Conservation (phyloP, 2,797 vertebrate species). For the Staurois parvus region DNA sequence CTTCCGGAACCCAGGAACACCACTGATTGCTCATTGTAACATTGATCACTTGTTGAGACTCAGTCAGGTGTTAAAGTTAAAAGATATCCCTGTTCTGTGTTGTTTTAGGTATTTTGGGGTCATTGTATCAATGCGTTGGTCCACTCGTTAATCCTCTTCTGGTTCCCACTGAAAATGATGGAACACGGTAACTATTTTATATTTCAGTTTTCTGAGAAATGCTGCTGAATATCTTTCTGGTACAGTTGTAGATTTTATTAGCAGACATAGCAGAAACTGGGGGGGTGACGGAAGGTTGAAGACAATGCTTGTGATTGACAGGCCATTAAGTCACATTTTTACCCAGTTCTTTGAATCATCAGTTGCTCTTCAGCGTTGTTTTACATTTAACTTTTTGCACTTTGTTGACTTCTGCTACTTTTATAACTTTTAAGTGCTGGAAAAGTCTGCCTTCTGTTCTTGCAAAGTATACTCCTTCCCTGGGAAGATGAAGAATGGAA, state of each 20-base stretch:
- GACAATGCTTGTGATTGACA: slow-evolving; percentile 53
- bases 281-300: slow-evolving; percentile 64
- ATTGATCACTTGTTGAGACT: slow-evolving; percentile 66
- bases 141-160: slow-evolving; percentile 98
- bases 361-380: slow-evolving; percentile 21
- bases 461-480: slow-evolving; percentile 17
- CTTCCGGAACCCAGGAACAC: slow-evolving; percentile 58
- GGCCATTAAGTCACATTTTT: slow-evolving; percentile 54
- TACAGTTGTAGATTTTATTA: slow-evolving; percentile 52
- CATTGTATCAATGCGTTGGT: slow-evolving; percentile 99
- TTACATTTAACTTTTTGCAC: slow-evolving; percentile 43
- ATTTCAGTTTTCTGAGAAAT: slow-evolving; percentile 65
- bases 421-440: slow-evolving; percentile 35
- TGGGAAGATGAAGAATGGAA: slow-evolving; percentile 16
- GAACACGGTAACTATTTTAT: slow-evolving; percentile 86
- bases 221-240: slow-evolving; percentile 46
- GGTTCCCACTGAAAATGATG: slow-evolving; percentile 96
- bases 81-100: slow-evolving; percentile 73
- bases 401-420: slow-evolving; percentile 37
- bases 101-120: slow-evolving; percentile 97
- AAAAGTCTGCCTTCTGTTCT: slow-evolving; percentile 20
- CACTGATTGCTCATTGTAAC: slow-evolving; percentile 57
- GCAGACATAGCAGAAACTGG: slow-evolving; percentile 31
- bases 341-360: slow-evolving; percentile 25
- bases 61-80: slow-evolving; percentile 67